Percentiles rank a stretch among this genome's conserved stretches.
Conservation (phyloP, 1,140 invertebrate species). For the Heliconius himera region DNA sequence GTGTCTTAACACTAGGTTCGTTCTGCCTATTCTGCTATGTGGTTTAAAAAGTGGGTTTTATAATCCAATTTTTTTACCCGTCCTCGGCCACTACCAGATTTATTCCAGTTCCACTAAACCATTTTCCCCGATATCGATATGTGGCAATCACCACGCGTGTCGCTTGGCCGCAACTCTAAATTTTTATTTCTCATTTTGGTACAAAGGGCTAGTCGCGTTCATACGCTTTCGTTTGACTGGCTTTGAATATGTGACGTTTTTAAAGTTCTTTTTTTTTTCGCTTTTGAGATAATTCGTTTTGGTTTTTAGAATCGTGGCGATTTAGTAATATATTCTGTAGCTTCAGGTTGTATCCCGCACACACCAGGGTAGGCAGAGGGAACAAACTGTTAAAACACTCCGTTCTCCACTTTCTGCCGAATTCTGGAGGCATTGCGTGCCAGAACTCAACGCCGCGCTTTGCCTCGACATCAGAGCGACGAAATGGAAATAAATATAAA, state of each 20-base stretch:
- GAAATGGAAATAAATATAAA: no score
- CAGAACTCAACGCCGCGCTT: no score
- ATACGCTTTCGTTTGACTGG: background rate
- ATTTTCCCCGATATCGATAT: background rate
- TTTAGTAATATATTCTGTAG: no score
- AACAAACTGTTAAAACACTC: no score
- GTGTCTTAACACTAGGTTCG: no score
- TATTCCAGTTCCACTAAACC: background rate
- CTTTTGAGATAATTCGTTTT: background rate
- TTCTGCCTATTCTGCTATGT: no score
- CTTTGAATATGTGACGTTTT: background rate
- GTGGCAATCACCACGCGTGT: background rate
- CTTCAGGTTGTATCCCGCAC: no score
- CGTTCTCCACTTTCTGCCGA: no score
- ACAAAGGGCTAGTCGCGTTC: constrained; percentile 2
- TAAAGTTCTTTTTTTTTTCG: background rate
- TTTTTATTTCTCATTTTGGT: background rate
- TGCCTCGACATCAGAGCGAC: no score
- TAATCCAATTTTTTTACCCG: background rate
- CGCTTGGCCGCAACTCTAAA: background rate
- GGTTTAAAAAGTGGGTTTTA: no score
- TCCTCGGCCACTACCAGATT: background rate
- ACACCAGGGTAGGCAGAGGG: no score
- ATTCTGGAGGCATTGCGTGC: no score
- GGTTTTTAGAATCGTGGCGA: background rate